Base-by-base conservation (phyloP, 2,888 invertebrate species). In the Nezara viridula region DNA sequence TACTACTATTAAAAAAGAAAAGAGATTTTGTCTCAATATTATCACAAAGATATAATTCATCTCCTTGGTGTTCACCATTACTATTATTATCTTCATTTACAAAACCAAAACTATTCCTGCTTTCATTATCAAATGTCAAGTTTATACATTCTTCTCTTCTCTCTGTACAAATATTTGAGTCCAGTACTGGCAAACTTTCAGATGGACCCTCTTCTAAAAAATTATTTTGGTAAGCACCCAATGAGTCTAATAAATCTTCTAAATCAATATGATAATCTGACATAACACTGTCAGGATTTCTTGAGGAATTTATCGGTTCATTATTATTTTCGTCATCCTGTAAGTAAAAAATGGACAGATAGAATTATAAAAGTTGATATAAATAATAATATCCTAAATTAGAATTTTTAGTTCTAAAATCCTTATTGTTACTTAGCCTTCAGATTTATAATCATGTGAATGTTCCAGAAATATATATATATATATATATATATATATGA, bases 271-370 rank as follows among this genome's bases (percentile, higher is more conserved):
- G 44, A 14, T 81, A 47, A 81, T 81, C 81, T 81, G 81, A 0
- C n/a, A 14, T 6, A n/a, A 12, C 1, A 81, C 16, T 47, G 24
- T 81, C 81, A 81, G 81, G 21, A 81, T 81, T n/a, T 24, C 14
- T n/a, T 47, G 44, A 81, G 24, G 14, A 3, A 21, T 24, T 2
- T 37, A 73, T n/a, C 12, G 81, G n/a, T 47, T 44, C 81, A 81
- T 81, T 47, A 81, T 12, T 12, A 81, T 24, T 44, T 44, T 73
- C 19, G 16, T 81, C 81, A 44, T 81, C 81, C 81, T 81, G n/a
- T n/a, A 47, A 44, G 44, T n/a, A 44, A 81, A 21, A 24, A 40
- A 77, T 4, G 2, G n/a, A 55, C 55, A 55, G 55, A 7, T 55
- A 55, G 10, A 27, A 60, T 60, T 4, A 60, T 19, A 27, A 9